Evolutionary conservation across 2,797 vertebrate genomes (phyloP).

Genomic region (Tokudaia muenninki): DNA sequence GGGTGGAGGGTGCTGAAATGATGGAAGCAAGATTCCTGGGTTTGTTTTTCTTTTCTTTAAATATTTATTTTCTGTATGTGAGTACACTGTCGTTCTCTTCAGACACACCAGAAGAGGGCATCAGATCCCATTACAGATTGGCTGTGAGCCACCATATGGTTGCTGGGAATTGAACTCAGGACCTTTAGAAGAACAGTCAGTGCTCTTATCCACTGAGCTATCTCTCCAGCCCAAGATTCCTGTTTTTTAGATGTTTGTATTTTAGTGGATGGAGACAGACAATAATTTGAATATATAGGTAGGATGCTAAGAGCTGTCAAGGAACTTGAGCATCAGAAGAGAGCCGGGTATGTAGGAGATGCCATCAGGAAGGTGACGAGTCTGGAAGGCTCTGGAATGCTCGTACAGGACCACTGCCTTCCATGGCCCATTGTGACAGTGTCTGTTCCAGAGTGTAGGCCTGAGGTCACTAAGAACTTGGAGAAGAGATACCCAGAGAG

Average conservation of each 20-base stretch:
- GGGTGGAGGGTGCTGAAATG: background rate
- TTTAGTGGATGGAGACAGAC: background rate
- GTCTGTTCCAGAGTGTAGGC: conserved; percentile 64
- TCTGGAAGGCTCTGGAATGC: background rate
- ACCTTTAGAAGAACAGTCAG: no score
- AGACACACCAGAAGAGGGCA: no score
- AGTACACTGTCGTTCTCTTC: no score
- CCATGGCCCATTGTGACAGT: conserved; percentile 64
- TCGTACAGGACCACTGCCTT: background rate
- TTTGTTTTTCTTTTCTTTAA: no score
- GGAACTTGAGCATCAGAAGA: background rate
- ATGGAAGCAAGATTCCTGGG: background rate
- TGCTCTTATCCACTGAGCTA: no score
- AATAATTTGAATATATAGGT: background rate
- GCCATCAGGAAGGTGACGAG: background rate
- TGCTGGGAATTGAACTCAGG: no score
- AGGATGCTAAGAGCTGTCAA: background rate
- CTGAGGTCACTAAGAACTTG: background rate
- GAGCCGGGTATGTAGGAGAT: background rate
- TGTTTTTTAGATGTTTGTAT: background rate
- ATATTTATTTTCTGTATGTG: no score
- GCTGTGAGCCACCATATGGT: no score
- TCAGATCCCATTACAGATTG: no score
- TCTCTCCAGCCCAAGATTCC: no score
- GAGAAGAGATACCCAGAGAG: conserved; percentile 9